Evolutionary conservation across 2,888 invertebrate species (phyloP).

Genomic region (Tiphia femorata): DNA sequence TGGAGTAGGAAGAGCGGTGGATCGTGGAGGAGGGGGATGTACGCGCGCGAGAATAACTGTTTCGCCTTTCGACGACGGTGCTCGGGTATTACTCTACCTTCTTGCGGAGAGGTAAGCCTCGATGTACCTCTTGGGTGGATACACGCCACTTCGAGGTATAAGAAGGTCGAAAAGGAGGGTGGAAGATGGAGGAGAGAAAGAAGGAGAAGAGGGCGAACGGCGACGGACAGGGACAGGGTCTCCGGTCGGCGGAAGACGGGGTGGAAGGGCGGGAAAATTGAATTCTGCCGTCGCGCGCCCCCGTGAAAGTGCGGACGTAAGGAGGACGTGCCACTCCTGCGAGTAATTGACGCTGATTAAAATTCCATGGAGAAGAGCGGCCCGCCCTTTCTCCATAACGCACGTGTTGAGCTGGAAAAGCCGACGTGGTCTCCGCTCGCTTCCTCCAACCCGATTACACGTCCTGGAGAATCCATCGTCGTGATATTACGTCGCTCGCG

Average conservation of each 20-base stretch:
- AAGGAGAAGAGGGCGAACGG: not conserved
- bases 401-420: conserved; percentile 42
- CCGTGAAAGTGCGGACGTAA: conserved; percentile 40
- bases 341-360: conserved; percentile 60
- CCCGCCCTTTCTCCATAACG: conserved; percentile 32
- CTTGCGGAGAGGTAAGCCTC: not conserved
- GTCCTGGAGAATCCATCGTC: not conserved
- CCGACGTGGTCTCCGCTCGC: conserved; percentile 19
- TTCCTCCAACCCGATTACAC: conserved; percentile 29
- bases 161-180: not conserved
- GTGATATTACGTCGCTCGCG: too few relatives aligned
- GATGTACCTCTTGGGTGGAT: not conserved
- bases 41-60: not conserved
- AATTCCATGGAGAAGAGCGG: conserved; percentile 47
- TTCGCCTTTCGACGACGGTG: not conserved
- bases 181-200: too few relatives aligned
- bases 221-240: conserved; percentile 5
- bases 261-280: conserved; percentile 45
- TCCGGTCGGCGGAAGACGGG: conserved; percentile 2
- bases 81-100: not conserved
- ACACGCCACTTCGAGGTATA: too few relatives aligned
- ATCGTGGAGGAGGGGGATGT: not conserved
- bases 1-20: not conserved
- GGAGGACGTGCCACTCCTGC: conserved; percentile 45
- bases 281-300: conserved; percentile 49